Conservation (phyloP, 2,797 vertebrate genomes). For the Saguinus oedipus region DNA sequence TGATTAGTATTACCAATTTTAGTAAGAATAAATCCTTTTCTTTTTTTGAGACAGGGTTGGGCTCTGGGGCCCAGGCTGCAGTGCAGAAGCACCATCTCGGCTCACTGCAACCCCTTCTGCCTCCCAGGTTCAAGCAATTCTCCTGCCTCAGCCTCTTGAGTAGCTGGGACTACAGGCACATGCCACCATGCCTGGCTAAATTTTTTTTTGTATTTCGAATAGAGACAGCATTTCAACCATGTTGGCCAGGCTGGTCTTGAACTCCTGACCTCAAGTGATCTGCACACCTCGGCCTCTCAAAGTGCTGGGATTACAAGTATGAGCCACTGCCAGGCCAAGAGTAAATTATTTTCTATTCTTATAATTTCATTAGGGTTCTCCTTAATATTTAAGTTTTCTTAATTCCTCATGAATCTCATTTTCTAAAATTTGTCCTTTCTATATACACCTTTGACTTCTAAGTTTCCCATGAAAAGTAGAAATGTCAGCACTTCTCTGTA, state of each 20-base stretch:
- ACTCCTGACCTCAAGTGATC: neutral
- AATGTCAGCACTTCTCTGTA: neutral
- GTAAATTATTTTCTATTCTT: conserved; percentile 2
- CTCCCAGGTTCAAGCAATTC: neutral
- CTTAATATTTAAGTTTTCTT: conserved; percentile 7
- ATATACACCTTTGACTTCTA: neutral
- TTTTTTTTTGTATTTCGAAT: neutral
- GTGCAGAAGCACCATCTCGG: neutral
- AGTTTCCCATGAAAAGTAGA: neutral
- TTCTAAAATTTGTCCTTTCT: conserved; percentile 45
- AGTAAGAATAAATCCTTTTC: neutral
- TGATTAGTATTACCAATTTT: neutral
- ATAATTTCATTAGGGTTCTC: neutral
- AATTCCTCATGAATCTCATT: conserved; percentile 5
- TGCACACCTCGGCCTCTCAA: neutral
- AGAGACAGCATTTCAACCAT: neutral
- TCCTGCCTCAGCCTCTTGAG: neutral
- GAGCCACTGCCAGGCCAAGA: neutral
- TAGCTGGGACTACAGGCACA: neutral
- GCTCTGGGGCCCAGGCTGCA: neutral
- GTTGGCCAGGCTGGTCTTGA: neutral
- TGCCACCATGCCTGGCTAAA: neutral
- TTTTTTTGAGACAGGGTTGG: neutral
- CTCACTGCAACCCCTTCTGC: neutral
- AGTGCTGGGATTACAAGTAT: neutral